phyloP scores from a whole-genome alignment of 1,140 invertebrate species.

The Prorops nasuta region DNA sequence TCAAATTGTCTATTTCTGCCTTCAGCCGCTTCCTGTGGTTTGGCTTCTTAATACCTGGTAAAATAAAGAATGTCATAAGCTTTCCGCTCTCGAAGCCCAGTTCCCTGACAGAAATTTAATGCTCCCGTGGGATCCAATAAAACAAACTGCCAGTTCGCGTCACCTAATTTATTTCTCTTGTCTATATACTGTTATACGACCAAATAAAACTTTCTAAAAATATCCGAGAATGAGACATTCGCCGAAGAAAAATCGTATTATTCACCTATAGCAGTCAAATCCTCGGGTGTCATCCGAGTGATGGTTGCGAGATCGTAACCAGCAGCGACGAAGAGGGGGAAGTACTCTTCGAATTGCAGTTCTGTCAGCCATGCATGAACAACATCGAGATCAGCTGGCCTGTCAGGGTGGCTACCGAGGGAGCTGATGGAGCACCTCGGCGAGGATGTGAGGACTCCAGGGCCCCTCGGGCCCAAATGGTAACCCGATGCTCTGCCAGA shows the following conservation, averaged over 20 bases:
- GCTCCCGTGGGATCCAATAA: too few relatives aligned
- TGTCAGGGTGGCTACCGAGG: slow-evolving; percentile 64
- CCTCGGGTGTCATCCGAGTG: slow-evolving; percentile 96
- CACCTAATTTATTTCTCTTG: too few relatives aligned
- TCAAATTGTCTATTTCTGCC: slow-evolving; percentile 92
- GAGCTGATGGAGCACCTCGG: slow-evolving; percentile 72
- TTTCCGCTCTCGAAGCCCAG: too few relatives aligned
- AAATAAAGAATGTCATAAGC: too few relatives aligned
- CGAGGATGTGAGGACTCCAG: slow-evolving; percentile 54
- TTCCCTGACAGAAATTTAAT: too few relatives aligned
- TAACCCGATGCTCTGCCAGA: slow-evolving; percentile 82
- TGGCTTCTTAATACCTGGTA: slow-evolving; percentile 85
- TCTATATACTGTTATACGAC: too few relatives aligned
- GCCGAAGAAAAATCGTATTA: too few relatives aligned
- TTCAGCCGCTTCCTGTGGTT: slow-evolving; percentile 95
- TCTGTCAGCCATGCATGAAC: slow-evolving; percentile 92
- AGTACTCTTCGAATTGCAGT: slow-evolving; percentile 95
- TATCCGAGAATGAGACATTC: too few relatives aligned
- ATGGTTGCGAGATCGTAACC: slow-evolving; percentile 98
- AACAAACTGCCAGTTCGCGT: too few relatives aligned
- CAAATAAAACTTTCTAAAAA: too few relatives aligned
- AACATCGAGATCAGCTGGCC: slow-evolving; percentile 76
- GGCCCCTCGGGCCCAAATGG: slow-evolving; percentile 58
- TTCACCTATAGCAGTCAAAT: slow-evolving; percentile 75
- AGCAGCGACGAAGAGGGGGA: slow-evolving; percentile 87